These are phyloP conservation scores for Platypus cylindrus DNA, from an alignment of 2,888 invertebrate species.

Conservation along the genomic window DNA sequence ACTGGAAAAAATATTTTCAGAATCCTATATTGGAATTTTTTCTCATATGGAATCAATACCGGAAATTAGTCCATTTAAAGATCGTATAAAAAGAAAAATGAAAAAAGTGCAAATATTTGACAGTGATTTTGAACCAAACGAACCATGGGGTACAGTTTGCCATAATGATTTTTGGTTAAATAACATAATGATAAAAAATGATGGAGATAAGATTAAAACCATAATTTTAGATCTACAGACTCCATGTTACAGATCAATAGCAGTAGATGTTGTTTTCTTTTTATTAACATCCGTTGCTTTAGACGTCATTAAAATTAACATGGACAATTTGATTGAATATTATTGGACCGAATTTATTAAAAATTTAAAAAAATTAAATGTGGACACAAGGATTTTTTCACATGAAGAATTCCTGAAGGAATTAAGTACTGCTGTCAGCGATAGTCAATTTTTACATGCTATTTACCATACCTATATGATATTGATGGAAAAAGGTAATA, in stretches of 20 bases:
- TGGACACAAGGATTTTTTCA: neutral
- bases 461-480: slow-evolving; percentile 1
- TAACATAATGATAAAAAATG: slow-evolving; percentile 4
- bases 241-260: slow-evolving; percentile 5
- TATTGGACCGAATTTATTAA: slow-evolving; percentile 3
- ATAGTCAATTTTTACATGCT: neutral
- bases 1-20: neutral
- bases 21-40: neutral
- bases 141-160: slow-evolving; percentile 4
- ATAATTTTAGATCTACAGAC: slow-evolving; percentile 10
- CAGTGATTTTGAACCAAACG: neutral
- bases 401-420: neutral
- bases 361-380: slow-evolving; percentile 2
- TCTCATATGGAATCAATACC: no score
- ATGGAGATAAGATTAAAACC: neutral
- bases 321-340: slow-evolving; percentile 2
- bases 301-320: neutral
- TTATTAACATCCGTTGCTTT: slow-evolving; percentile 7
- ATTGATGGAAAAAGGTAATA: neutral
- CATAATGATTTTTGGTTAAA: slow-evolving; percentile 6
- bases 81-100: no score
- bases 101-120: no score
- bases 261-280: slow-evolving; percentile 10
- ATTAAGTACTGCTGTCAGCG: slow-evolving; percentile 1
- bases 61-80: no score